Base-by-base conservation (phyloP, 2,113 vertebrate genomes). In the Lanius ludovicianus region DNA sequence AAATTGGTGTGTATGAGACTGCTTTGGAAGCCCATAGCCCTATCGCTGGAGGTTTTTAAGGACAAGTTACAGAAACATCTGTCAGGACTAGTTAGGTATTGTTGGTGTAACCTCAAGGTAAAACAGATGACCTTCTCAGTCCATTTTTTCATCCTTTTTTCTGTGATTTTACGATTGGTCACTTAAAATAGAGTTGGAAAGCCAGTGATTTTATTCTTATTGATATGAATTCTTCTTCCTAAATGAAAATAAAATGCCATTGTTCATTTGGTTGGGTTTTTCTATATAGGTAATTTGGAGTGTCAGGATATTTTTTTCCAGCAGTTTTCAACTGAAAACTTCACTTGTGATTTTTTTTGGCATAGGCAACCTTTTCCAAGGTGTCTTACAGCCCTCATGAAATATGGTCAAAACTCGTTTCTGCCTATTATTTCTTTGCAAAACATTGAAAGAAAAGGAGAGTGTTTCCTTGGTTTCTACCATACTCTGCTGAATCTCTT, bases 61-160 rank as follows among this genome's bases (percentile, higher is more conserved):
- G 84, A 93, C 77, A 91, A 84, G 25, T 44, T 83, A 89, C 62
- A 79, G 49, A 77, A 94, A 74, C 68, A 74, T 82, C 90, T 96
- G 87, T 95, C 94, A 83, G 57, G n/a, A 76, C 25, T 37, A 31
- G 41, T 85, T 95, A 83, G 75, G 85, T 88, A 76, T 19, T 87
- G 57, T 18, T 76, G 70, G 73, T 85, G 49, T 64, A 83, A 85
- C 57, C 52, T 68, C 53, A 23, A 94, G 74, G 55, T 80, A 94
- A 93, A 95, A 80, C 37, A 93, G 56, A 41, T 93, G 78, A 95
- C 88, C 85, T 96, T 91, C 77, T 83, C 65, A 46, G 31, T 57
- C 46, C n/a, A 25, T 65, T 88, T 93, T 75, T 79, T 60, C 25
- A 10, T 55, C 8, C 55, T 13, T 77, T 68, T 84, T 62, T 30